Evolutionary conservation across 1,140 invertebrate genomes (phyloP), one percentile per base, ranked within the genome.

Genomic region (Drosophila sechellia): DNA sequence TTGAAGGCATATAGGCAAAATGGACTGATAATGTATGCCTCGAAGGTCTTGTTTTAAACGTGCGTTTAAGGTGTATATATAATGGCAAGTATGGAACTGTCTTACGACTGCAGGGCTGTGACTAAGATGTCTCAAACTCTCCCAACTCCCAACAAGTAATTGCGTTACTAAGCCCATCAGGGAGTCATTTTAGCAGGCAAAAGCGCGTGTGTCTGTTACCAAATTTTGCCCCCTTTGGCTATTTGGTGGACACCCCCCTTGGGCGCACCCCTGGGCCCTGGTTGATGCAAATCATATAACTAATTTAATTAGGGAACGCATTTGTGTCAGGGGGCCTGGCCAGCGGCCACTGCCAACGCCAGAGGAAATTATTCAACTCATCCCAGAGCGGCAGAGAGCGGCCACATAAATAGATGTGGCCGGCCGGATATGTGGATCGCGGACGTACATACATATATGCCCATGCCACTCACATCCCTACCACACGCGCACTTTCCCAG

Each of bases 291-390:
- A 70, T 57, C 68, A 70, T 70, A 71, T 25, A 57, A 40, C 68
- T 70, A 71, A 71, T 71, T 71, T 71, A 70, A 71, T 71, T 71
- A 71, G 65, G 66, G 43, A 69, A 40, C 65, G 68, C 65, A 71
- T 70, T 69, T 39, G 66, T 69, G 66, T 70, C 66, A 48, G 66
- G 64, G 64, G 63, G 63, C 63, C 63, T 66, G 60, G 40, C 27
- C 56, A 27, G 31, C 40, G 59, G 43, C 43, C 61, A 60, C 34
- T 65, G 63, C 15, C 63, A 39, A 22, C 42, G 25, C 58, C 43
- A 49, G 43, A 57, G 66, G 64, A 50, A 65, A 71, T 70, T 71
- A 70, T 71, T 71, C 65, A 70, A 17, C 52, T 54, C 37, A 70
- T 70, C 64, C 66, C 66, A 40, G 34, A 49, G 53, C 45, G 59